Conservation (phyloP, 2,888 invertebrate species). For the Leucoptera coffeella region DNA sequence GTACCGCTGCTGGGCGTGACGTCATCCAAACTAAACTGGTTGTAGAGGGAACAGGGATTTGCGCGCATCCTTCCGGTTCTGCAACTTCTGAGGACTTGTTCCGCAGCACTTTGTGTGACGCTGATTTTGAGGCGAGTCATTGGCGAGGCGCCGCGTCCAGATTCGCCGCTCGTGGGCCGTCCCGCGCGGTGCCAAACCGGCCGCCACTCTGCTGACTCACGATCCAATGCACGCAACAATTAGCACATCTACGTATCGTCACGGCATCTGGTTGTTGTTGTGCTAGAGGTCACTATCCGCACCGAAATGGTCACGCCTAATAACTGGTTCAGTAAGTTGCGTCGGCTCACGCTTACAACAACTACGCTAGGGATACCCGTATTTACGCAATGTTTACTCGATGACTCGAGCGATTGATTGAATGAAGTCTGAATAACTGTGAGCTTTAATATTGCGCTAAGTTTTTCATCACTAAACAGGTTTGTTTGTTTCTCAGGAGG, state of each 20-base stretch:
- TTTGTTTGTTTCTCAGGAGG: constrained; percentile 28
- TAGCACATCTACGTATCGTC: constrained; percentile 33
- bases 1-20: constrained; percentile 51
- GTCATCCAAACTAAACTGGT: constrained; percentile 53
- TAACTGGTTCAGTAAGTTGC: constrained; percentile 49
- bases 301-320: constrained; percentile 53
- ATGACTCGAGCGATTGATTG: constrained; percentile 30
- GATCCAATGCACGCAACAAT: constrained; percentile 34
- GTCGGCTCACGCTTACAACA: constrained; percentile 45
- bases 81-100: constrained; percentile 47
- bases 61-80: constrained; percentile 53
- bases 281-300: constrained; percentile 52
- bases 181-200: constrained; percentile 20
- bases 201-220: constrained; percentile 38
- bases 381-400: constrained; percentile 43
- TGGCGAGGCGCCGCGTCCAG: too few species aligned
- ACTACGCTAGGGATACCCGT: constrained; percentile 39
- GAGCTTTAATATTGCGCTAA: constrained; percentile 5
- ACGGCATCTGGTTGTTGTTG: constrained; percentile 25
- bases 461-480: constrained; percentile 11
- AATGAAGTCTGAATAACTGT: neutral
- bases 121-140: too few species aligned
- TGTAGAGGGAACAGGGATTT: constrained; percentile 53
- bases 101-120: constrained; percentile 45
- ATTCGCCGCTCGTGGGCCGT: too few species aligned